phyloP scores from a whole-genome alignment of 2,888 invertebrate species.

The Villa cingulata region DNA sequence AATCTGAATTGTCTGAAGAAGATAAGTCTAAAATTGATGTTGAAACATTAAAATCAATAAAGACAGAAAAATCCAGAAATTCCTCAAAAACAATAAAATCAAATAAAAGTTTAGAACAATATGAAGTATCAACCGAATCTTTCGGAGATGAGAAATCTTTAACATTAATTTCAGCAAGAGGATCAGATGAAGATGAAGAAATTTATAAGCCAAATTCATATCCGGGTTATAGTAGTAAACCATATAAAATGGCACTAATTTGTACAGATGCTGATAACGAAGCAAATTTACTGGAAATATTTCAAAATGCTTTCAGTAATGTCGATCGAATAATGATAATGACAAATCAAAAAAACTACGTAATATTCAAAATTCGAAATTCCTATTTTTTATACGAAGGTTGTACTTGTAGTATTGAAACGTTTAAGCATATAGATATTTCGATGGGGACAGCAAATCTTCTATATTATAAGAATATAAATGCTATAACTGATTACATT shows the following conservation, averaged over 20 bases:
- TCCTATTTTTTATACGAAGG: not conserved
- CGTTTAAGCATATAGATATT: not conserved
- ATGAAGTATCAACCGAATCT: not conserved
- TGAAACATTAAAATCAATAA: too few relatives aligned
- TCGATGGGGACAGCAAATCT: not conserved
- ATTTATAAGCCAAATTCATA: not conserved
- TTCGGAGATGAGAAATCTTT: too few relatives aligned
- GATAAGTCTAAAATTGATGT: too few relatives aligned
- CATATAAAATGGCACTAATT: not conserved
- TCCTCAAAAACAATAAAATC: not conserved
- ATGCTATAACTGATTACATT: not conserved
- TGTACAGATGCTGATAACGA: not conserved
- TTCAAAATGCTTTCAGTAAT: not conserved
- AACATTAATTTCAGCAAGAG: not conserved
- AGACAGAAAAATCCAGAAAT: not conserved
- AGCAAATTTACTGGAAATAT: not conserved
- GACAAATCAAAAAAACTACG: not conserved
- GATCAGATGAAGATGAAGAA: not conserved
- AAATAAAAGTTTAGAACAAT: conserved; percentile 1
- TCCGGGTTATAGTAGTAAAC: not conserved
- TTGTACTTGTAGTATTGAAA: not conserved
- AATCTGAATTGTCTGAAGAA: too few relatives aligned
- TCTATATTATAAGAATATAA: not conserved
- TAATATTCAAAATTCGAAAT: not conserved
- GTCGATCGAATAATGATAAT: not conserved